Percentiles rank a stretch among this genome's conserved stretches.
These are phyloP conservation scores for Hyla sarda DNA, from an alignment of 2,113 vertebrate genomes.

Conservation along the genomic window DNA sequence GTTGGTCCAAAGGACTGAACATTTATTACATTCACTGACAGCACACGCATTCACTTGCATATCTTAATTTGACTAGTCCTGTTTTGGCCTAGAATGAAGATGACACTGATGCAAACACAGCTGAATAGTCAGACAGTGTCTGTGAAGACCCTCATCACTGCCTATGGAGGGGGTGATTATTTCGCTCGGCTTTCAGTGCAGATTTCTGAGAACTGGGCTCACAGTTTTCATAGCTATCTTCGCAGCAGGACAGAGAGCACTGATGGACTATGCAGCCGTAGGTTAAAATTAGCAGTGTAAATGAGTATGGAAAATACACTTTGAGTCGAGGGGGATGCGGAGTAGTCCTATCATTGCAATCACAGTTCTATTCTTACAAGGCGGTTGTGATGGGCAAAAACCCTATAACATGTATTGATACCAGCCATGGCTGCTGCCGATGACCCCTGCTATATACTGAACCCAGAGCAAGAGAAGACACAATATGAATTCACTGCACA, in stretches of 20 bases:
- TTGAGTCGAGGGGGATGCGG: neutral
- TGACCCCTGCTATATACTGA: neutral
- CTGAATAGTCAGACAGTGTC: neutral
- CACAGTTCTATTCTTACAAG: neutral
- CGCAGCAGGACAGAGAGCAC: neutral
- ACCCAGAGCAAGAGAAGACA: neutral
- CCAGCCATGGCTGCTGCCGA: neutral
- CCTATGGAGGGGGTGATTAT: neutral
- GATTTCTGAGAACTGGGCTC: neutral
- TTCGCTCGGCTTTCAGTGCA: neutral
- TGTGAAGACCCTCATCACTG: neutral
- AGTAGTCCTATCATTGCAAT: neutral
- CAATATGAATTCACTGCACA: neutral
- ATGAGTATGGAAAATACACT: neutral
- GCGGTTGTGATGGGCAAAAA: neutral
- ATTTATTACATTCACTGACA: neutral
- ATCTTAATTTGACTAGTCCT: neutral
- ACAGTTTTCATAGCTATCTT: neutral
- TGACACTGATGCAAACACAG: neutral
- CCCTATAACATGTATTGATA: neutral
- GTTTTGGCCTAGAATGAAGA: neutral
- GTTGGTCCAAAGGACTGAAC: no score
- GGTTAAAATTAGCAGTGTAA: constrained; percentile 4
- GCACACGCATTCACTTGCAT: neutral
- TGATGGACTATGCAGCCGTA: neutral